Conservation (phyloP, 1,140 invertebrate species). For the Apolygus lucorum region DNA sequence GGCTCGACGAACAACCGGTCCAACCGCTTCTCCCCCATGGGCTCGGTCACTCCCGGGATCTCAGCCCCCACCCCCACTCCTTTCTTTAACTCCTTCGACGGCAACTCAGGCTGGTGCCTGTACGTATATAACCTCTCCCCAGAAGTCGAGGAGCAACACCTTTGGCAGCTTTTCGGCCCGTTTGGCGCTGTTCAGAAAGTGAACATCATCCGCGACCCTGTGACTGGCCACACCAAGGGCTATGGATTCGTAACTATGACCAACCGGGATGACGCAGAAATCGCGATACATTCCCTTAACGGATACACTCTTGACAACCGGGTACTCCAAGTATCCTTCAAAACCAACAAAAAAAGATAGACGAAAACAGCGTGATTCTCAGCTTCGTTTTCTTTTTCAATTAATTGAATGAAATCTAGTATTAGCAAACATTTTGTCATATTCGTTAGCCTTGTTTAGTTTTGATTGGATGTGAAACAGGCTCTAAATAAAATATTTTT, state of each 20-base stretch:
- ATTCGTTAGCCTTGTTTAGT: slow-evolving; percentile 1
- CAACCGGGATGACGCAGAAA: slow-evolving; percentile 95
- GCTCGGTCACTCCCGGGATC: slow-evolving; percentile 1
- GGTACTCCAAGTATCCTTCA: slow-evolving; percentile 97
- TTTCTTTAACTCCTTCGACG: slow-evolving; percentile 67
- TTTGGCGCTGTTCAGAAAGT: slow-evolving; percentile 98
- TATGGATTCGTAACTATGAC: slow-evolving; percentile 99
- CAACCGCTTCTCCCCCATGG: slow-evolving; percentile 19
- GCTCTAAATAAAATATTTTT: slow-evolving; percentile 6
- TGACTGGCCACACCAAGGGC: slow-evolving; percentile 98
- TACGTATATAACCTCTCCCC: slow-evolving; percentile 98
- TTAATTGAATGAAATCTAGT: neutral
- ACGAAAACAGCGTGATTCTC: neutral
- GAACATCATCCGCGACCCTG: slow-evolving; percentile 93
- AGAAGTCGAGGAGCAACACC: slow-evolving; percentile 94
- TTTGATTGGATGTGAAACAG: neutral
- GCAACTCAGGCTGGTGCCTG: slow-evolving; percentile 91
- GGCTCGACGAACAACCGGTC: slow-evolving; percentile 16
- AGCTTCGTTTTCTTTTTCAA: neutral
- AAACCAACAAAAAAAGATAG: slow-evolving; percentile 68
- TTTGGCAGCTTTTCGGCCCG: slow-evolving; percentile 98
- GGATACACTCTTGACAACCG: slow-evolving; percentile 94
- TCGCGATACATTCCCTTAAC: slow-evolving; percentile 95
- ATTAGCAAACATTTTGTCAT: neutral
- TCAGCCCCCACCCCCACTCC: slow-evolving; percentile 48